Conservation (phyloP, 1,140 invertebrate species). For the Stegodyphus mimosarum region DNA sequence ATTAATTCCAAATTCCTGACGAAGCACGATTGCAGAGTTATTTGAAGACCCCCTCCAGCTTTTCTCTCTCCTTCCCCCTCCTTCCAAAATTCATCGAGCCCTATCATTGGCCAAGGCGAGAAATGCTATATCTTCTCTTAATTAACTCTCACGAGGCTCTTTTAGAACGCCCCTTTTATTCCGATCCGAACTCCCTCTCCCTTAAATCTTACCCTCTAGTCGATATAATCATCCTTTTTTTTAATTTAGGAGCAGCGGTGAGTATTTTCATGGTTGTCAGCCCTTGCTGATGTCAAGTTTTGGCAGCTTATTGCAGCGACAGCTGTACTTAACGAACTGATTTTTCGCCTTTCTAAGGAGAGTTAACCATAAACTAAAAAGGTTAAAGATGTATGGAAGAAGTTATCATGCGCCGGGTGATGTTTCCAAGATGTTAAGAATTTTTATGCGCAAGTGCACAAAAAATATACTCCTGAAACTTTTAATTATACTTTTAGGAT, state of each 20-base stretch:
- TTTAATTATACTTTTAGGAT: too few species aligned
- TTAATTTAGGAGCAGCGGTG: slow-evolving; percentile 15
- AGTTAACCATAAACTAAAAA: background rate
- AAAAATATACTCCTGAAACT: too few species aligned
- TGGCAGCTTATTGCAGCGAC: background rate
- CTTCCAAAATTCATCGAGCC: slow-evolving; percentile 6
- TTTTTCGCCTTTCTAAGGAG: slow-evolving; percentile 22
- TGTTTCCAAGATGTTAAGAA: too few species aligned
- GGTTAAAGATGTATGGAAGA: too few species aligned
- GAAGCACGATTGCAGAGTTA: slow-evolving; percentile 51
- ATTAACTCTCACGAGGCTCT: slow-evolving; percentile 43
- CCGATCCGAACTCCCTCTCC: background rate
- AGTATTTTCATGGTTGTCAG: slow-evolving; percentile 26
- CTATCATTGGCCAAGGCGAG: slow-evolving; percentile 28
- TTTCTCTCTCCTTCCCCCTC: background rate
- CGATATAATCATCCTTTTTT: slow-evolving; percentile 1
- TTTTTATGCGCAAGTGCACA: too few species aligned
- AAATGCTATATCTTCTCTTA: slow-evolving; percentile 56
- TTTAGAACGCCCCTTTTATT: slow-evolving; percentile 11
- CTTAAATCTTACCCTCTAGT: background rate
- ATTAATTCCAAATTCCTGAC: slow-evolving; percentile 58
- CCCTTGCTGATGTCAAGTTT: background rate
- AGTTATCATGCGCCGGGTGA: too few species aligned
- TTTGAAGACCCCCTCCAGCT: slow-evolving; percentile 27
- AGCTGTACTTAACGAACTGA: slow-evolving; percentile 1